phyloP scores from a whole-genome alignment of 1,140 invertebrate species.

The Zaprionus taronus region DNA sequence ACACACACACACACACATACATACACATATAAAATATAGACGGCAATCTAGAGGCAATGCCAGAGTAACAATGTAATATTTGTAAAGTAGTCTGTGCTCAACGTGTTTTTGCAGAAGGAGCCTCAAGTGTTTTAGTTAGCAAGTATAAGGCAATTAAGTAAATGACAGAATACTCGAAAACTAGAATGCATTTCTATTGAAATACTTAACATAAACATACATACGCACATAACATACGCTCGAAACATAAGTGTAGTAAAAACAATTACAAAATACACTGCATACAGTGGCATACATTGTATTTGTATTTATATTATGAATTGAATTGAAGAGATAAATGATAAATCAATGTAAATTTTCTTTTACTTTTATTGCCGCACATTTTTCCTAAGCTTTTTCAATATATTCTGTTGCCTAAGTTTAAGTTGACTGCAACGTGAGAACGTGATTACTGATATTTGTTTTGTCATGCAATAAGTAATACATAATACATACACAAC shows the following conservation, averaged over 20 bases:
- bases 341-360: constrained; percentile 50
- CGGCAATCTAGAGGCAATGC: constrained; percentile 49
- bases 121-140: constrained; percentile 65
- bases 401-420: constrained; percentile 76
- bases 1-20: constrained; percentile 11
- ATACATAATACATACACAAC: not conserved
- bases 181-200: constrained; percentile 75
- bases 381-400: constrained; percentile 64
- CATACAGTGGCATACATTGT: constrained; percentile 10
- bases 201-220: constrained; percentile 62
- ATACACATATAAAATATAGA: constrained; percentile 18
- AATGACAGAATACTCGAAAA: constrained; percentile 79
- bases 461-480: constrained; percentile 64
- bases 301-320: constrained; percentile 4
- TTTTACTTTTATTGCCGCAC: constrained; percentile 63
- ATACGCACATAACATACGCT: constrained; percentile 4
- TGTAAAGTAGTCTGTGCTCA: constrained; percentile 75
- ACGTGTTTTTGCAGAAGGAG: constrained; percentile 33
- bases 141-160: constrained; percentile 67
- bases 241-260: constrained; percentile 23
- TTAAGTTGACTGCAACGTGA: constrained; percentile 69
- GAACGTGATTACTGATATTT: constrained; percentile 70
- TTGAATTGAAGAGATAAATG: constrained; percentile 9
- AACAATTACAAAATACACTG: constrained; percentile 11
- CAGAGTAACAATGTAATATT: constrained; percentile 68